Evolutionary conservation across 1,140 invertebrate species (phyloP), one percentile per base, ranked within the genome.

Genomic region (Nymphalis io): DNA sequence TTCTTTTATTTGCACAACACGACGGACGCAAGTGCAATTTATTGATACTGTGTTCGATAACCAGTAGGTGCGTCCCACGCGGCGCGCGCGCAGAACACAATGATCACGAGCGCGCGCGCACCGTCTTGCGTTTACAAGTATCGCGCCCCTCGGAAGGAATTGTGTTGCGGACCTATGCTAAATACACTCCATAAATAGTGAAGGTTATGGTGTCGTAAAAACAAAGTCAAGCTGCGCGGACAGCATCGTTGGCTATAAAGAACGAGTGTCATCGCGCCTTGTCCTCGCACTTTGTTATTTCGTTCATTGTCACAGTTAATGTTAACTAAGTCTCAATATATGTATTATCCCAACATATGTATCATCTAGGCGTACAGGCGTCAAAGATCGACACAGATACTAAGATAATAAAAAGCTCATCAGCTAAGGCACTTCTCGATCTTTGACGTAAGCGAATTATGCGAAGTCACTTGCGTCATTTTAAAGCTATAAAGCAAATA

Each of bases 1-100:
- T 85, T 85, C 84, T 91, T 89, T 89, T 89, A 84, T 88, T 89
- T 89, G 78, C 79, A 73, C 75, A 81, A 83, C 85, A 83, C 80
- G 86, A 87, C 84, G 76, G 79, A 81, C 80, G 76, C 86, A 84
- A 84, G 80, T 87, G 83, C 85, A 89, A 91, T 91, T 91, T 91
- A 91, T 91, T 89, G 85, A 85, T 87, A 85, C 82, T 80, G 82
- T 82, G 76, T 78, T 80, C 81, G 89, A 91, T 91, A 91, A 82
- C 78, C 84, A 88, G 86, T 88, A 88, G 89, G 81, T 79, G 73
- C 89, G 75, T 75, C 87, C 86, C 84, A 89, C 87, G 87, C 88
- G 81, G 60, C 66, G 70, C 70, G 75, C 70, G 73, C 74, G 60
- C 63, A 62, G 59, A 46, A 73, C 69, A 81, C 85, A 82, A 83